These are phyloP conservation scores for Hypsibius dujardini DNA, from an alignment of 1,140 invertebrate genomes.

Conservation along the genomic window DNA sequence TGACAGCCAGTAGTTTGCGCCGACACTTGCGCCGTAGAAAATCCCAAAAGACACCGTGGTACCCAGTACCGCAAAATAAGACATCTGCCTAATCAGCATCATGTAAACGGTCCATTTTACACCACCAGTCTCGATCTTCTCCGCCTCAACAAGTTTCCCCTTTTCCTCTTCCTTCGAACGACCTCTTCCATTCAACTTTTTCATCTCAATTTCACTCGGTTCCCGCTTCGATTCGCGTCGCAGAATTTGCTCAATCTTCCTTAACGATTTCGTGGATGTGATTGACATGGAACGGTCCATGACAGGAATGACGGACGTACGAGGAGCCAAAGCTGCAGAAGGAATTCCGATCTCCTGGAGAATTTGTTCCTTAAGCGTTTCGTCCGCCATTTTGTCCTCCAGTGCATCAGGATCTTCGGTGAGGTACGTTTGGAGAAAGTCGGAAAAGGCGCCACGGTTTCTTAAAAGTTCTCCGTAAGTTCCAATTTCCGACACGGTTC, in stretches of 20 bases:
- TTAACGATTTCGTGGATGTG: not conserved
- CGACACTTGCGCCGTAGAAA: not conserved
- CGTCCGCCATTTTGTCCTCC: not conserved
- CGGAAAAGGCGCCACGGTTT: conserved; percentile 34
- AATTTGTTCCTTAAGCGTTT: not conserved
- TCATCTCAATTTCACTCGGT: not conserved
- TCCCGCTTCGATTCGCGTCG: not conserved
- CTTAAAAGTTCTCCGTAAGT: conserved; percentile 36
- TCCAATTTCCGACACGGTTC: conserved; percentile 34
- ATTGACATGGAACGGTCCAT: not conserved
- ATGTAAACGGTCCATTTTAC: not conserved
- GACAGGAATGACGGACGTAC: not conserved
- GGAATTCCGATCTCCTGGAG: not conserved
- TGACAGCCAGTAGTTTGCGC: not conserved
- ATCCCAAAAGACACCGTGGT: conserved; percentile 4
- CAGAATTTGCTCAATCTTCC: not conserved
- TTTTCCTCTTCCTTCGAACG: not conserved
- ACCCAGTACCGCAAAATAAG: not conserved
- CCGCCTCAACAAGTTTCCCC: not conserved
- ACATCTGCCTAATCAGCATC: not conserved
- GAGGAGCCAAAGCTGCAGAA: no score
- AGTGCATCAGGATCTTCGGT: conserved; percentile 21
- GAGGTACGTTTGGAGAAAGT: no score
- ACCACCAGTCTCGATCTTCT: not conserved
- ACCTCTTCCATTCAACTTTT: conserved; percentile 5